Base-by-base conservation (phyloP, 1,140 invertebrate species). In the Palaemon carinicauda region DNA sequence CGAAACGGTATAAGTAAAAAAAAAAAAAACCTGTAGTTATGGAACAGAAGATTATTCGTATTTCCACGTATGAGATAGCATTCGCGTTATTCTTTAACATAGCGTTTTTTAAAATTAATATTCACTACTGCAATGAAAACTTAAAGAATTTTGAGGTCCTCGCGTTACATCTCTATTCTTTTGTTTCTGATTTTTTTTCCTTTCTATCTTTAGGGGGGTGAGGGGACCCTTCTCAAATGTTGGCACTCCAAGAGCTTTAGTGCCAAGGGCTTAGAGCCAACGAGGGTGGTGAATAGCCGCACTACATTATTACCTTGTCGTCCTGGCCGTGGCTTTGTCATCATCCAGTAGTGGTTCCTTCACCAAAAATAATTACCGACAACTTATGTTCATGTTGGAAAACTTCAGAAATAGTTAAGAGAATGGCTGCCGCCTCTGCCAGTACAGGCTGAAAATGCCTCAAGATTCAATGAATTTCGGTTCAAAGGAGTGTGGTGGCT, bases 301-400 rank as follows among this genome's bases (percentile, higher is more conserved):
- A 60, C 78, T 56, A 80, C 78, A 80, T 80, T 60, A 80, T 33
- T 60, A 60, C 78, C 77, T 53, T 80, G 53, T 80, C 77, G 54
- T 29, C 78, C 78, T 60, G 78, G 21, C 54, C 54, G 78, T 31
- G 78, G 19, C 78, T 80, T 31, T 80, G 78, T 80, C 78, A 80
- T 54, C 78, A 56, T 31, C 24, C 24, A 80, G 53, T 41, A 80
- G 24, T 31, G 17, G 31, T 29, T 27, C 53, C 54, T 80, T 80
- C 78, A 51, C 53, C 78, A 31, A 33, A 80, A 80, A 80, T 80
- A 80, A 60, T 80, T 80, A 60, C n/a, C 24, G 24, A 60, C 19
- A 29, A 60, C 78, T 80, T 80, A 60, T 60, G 78, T 54, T 19
- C 41, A 9, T n/a, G 21, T 24, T 10, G 54, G 24, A 24, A 27